Base-by-base conservation (phyloP, 1,140 invertebrate species). In the Drosophila ficusphila region DNA sequence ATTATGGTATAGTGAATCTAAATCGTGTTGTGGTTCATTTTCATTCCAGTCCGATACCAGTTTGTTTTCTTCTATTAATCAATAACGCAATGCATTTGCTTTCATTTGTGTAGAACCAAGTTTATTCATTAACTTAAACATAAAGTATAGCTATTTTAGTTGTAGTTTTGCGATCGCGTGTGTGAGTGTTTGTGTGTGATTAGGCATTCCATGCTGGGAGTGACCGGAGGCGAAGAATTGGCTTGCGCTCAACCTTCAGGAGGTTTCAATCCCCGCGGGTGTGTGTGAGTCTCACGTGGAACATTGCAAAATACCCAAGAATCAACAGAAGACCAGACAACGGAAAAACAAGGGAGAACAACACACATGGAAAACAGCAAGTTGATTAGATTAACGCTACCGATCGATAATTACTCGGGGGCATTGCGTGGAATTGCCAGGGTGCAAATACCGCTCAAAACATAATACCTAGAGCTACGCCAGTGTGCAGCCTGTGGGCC, bases 111-210 rank as follows among this genome's bases (percentile, higher is more conserved):
- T 74, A 74, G 70, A 74, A 74, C 69, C 68, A 74, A 74, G 70
- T 74, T 74, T 74, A 74, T 86, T 86, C 31, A 65, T 81, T 81
- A 85, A 79, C 81, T 85, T 85, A 85, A 76, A 60, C 44, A 47
- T 47, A 74, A 83, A 73, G 83, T 85, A 85, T 85, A 86, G 79
- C 79, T 86, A 85, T 53, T 86, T 78, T 76, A 85, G 67, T 81
- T 81, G 56, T 85, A 81, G 81, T 83, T 85, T 73, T 57, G 61
- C 68, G 39, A 81, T 76, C 57, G 33, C 74, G 36, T 83, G 42
- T 65, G 34, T 73, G 36, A 62, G 34, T 77, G 41, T 69, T 33
- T 69, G 49, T 68, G 42, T 77, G 67, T 79, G 18, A 51, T 19
- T 60, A 74, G 60, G 48, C 67, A 85, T 81, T 81, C 60, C 58